Evolutionary conservation across 2,113 vertebrate genomes (phyloP), one percentile per base, ranked within the genome.

Genomic region (Lanius ludovicianus): DNA sequence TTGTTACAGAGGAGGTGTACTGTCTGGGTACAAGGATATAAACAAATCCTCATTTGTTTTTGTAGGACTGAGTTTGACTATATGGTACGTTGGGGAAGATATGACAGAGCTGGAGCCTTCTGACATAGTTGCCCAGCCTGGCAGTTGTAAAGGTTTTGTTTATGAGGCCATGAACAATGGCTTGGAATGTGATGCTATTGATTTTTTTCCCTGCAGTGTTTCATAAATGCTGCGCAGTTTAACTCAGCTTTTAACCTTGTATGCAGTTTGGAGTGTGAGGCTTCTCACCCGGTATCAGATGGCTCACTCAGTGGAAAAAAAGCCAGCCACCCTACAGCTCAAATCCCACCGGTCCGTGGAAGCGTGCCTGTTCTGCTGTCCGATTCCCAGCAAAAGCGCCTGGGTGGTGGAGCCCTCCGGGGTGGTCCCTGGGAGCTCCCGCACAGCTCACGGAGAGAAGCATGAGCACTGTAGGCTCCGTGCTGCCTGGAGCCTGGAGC

Each of bases 121-220:
- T 1, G 0, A 35, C 33, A 16, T 4, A 7, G 21, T 57, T 5
- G 6, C 50, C 25, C 16, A 49, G 44, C 59, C 47, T 76, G 55
- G 63, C 33, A 57, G 33, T 30, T 16, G 39, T 73, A 60, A 70
- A 88, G 42, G 67, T 70, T 89, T 93, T 90, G 50, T 31, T 44
- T 84, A 25, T 2, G 16, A 68, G 71, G 30, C 67, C 27, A 7
- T 49, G 82, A 96, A 83, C 77, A 85, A 69, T 60, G 53, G 41
- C 53, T 87, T 30, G 80, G 90, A 91, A 94, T 55, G 25, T 30
- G 46, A 76, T 91, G 63, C 78, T 79, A 88, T 96, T 85, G 95
- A 85, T 95, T 95, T 95, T 91, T 71, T 79, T 4, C 52, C 50
- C 85, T 7, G 17, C 82, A 68, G 41, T 67, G 60, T 93, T 95